Base-by-base conservation (phyloP, 2,113 vertebrate species). In the Carassius gibelio region DNA sequence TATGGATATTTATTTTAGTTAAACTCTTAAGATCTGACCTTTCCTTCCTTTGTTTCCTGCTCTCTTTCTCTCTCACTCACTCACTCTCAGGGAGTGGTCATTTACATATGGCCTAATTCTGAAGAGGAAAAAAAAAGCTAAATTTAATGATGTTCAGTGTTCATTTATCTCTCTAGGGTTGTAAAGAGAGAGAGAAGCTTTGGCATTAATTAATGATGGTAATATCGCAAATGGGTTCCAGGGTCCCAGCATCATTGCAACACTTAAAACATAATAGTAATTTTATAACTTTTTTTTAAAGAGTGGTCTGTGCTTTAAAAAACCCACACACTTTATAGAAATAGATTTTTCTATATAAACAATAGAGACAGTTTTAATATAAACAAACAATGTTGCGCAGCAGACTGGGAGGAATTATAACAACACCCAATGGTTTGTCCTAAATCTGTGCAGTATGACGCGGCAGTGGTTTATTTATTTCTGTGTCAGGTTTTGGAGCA, bases 81-180 rank as follows among this genome's bases (percentile, higher is more conserved):
- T 36, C 62, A 55, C 83, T 66, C 78, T 82, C 26, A 71, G 80
- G 66, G 48, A 82, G 64, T 82, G 80, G 64, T 71, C 80, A 82
- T 82, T 82, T 82, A 71, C 80, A 82, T 82, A 82, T 82, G 80
- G 45, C 80, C 80, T 71, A 82, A 82, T 82, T 82, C 80, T 55
- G 48, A 55, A 82, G 48, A 69, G 8, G 14, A 3, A 48, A 69
- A 68, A 50, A 82, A 34, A 69, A 38, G 5, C 1, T 30, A 8
- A 52, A 68, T 82, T 14, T 68, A 82, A 69, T 82, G 80, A 52
- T 52, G 45, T 55, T 82, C 26, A 55, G 23, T 69, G 66, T 82
- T 82, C 64, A 71, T 71, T 71, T 71, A 82, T 71, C 80, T 82
- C 80, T 82, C 48, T 45, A 55, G 80, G 80, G 80, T 17, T 34